phyloP scores from a whole-genome alignment of 2,113 vertebrate species.

The Archocentrus centrarchus region DNA sequence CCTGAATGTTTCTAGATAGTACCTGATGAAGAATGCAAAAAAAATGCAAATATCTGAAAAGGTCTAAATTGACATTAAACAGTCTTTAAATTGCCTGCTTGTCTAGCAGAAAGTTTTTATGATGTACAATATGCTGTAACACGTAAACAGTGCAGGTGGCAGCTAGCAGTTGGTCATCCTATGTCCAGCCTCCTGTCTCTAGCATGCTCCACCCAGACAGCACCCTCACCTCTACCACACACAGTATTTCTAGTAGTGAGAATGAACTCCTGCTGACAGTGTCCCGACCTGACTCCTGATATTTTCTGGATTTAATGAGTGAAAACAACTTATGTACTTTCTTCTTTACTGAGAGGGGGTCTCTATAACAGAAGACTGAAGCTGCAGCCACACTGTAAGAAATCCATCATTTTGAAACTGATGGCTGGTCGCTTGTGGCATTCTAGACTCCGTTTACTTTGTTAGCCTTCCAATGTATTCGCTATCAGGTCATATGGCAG shows the following conservation, averaged over 20 bases:
- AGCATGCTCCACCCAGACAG: neutral
- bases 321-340: neutral
- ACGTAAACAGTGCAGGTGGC: too few relatives aligned
- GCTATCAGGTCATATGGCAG: neutral
- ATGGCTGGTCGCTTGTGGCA: neutral
- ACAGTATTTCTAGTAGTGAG: neutral
- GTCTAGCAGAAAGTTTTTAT: neutral
- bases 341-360: neutral
- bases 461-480: neutral
- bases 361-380: neutral
- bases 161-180: neutral
- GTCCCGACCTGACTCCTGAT: neutral
- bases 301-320: neutral
- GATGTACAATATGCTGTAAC: too few relatives aligned
- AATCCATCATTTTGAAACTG: fast-evolving
- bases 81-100: neutral
- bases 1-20: neutral
- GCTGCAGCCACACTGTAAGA: neutral
- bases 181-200: too few relatives aligned
- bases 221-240: neutral
- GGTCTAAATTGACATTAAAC: neutral
- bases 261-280: neutral
- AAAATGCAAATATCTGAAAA: neutral
- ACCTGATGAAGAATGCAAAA: neutral
- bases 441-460: neutral